Conservation (phyloP, 2,888 invertebrate species). For the Eupithecia abbreviata region DNA sequence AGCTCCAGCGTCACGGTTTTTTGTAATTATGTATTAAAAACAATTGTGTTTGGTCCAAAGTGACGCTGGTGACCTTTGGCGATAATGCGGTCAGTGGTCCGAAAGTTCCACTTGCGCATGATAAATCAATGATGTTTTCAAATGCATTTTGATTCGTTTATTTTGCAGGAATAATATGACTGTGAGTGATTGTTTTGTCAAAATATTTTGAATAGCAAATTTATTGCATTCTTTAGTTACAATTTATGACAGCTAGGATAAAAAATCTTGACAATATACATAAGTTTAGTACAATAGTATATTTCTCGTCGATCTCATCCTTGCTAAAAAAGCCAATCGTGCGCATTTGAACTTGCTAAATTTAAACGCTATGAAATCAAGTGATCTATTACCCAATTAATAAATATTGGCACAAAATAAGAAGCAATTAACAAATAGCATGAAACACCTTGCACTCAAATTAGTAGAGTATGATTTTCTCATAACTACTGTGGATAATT, state of each 20-base stretch:
- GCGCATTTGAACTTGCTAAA: neutral
- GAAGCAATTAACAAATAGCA: neutral
- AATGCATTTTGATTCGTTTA: neutral
- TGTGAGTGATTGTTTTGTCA: conserved; percentile 5
- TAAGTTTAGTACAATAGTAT: neutral
- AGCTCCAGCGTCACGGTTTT: conserved; percentile 54
- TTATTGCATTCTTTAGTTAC: neutral
- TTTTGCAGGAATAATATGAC: neutral
- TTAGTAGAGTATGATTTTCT: neutral
- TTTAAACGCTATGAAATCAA: neutral
- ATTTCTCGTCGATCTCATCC: neutral
- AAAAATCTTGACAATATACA: neutral
- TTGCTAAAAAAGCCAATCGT: neutral
- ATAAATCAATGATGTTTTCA: conserved; percentile 22
- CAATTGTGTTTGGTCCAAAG: conserved; percentile 52
- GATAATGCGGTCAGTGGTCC: conserved; percentile 37
- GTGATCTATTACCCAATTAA: neutral
- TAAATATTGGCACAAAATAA: neutral
- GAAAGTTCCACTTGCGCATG: conserved; percentile 18
- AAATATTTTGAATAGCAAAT: neutral
- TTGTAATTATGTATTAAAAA: conserved; percentile 49
- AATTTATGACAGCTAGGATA: neutral
- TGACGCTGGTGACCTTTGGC: conserved; percentile 44
- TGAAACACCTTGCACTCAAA: neutral
- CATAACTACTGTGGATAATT: neutral